These are phyloP conservation scores for Petrophora chlorosata DNA, from an alignment of 2,888 invertebrate genomes.

Conservation along the genomic window DNA sequence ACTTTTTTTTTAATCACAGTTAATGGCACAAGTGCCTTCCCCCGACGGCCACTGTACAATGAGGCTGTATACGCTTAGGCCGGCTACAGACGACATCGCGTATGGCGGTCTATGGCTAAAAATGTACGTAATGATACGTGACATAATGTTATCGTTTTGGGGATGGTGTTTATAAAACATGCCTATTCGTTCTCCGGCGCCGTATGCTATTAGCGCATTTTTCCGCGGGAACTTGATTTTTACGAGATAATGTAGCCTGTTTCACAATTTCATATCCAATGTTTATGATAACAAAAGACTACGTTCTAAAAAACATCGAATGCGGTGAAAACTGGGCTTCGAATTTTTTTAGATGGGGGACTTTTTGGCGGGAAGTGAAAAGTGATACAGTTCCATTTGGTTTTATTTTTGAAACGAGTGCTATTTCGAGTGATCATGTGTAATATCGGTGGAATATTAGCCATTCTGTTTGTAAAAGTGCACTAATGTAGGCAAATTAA, in stretches of 20 bases:
- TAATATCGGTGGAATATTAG: too few relatives aligned
- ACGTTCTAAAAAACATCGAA: too few relatives aligned
- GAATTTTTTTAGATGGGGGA: too few relatives aligned
- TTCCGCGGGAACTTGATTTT: background rate
- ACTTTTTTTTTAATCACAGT: constrained; percentile 25
- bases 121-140: background rate
- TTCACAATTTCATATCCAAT: too few relatives aligned
- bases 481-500: too few relatives aligned
- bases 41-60: constrained; percentile 19
- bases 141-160: background rate
- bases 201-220: background rate
- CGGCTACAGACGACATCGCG: background rate
- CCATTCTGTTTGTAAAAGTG: too few relatives aligned
- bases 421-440: too few relatives aligned
- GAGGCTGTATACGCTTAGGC: constrained; percentile 7
- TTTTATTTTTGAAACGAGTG: too few relatives aligned
- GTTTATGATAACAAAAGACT: too few relatives aligned
- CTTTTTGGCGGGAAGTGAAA: too few relatives aligned
- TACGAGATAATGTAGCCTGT: background rate
- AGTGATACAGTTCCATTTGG: too few relatives aligned
- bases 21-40: constrained; percentile 25
- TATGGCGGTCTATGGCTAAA: background rate
- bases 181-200: background rate
- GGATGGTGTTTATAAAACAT: constrained; percentile 1
- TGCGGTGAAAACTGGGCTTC: too few relatives aligned